phyloP scores from a whole-genome alignment of 2,113 vertebrate species.

The Corynorhinus townsendii region DNA sequence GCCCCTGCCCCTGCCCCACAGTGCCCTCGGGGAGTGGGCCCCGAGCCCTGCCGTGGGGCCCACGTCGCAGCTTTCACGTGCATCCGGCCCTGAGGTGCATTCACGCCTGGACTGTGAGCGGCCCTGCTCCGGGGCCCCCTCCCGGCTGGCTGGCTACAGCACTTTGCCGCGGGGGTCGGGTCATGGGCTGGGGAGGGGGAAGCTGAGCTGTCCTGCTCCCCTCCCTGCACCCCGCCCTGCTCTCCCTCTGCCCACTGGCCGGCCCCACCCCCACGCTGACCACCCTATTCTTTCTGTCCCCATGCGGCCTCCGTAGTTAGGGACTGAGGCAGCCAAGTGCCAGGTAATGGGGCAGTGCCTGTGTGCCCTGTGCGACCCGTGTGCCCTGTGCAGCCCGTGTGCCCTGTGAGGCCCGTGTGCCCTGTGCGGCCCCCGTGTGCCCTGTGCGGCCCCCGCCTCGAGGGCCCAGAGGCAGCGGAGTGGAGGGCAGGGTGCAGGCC shows the following conservation, averaged over 20 bases:
- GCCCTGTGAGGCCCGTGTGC: background rate
- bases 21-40: background rate
- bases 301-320: conserved; percentile 91
- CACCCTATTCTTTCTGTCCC: conserved; percentile 77
- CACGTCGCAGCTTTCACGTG: no score
- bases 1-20: background rate
- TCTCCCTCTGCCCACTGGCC: conserved; percentile 39
- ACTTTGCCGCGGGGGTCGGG: rapidly evolving
- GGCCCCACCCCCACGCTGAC: conserved; percentile 72
- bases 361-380: no score
- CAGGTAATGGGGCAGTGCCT: conserved; percentile 86
- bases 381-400: no score
- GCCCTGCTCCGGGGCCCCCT: no score
- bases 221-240: background rate
- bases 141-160: background rate
- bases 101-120: rapidly evolving
- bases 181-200: background rate
- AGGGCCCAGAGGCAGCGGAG: background rate
- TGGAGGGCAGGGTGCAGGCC: background rate
- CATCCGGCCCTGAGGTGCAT: background rate
- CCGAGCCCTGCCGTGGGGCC: background rate
- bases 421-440: background rate
- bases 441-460: background rate
- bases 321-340: conserved; percentile 91
- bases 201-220: background rate